Conservation (phyloP, 2,113 vertebrate species). For the Melospiza melodia region DNA sequence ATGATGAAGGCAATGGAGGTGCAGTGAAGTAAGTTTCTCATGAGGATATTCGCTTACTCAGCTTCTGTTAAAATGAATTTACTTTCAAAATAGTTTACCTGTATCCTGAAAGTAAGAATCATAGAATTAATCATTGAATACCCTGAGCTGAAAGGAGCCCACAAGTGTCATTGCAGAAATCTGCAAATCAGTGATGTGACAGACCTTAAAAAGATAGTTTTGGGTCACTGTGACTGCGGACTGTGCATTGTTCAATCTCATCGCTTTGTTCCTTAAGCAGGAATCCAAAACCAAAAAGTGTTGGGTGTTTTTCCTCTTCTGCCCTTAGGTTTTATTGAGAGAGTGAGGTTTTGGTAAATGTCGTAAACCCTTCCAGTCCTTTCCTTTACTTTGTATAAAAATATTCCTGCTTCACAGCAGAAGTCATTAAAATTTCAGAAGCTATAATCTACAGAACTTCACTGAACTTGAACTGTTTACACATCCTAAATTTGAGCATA, state of each 20-base stretch:
- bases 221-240: not conserved
- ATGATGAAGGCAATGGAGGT: constrained; percentile 84
- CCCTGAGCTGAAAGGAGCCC: not conserved
- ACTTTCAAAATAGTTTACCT: not conserved
- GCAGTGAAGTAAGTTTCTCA: constrained; percentile 86
- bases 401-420: not conserved
- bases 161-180: not conserved
- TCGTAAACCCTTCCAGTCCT: not conserved
- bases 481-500: not conserved
- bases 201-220: not conserved
- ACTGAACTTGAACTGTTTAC: not conserved
- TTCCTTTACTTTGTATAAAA: not conserved
- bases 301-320: not conserved
- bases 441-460: not conserved
- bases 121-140: not conserved
- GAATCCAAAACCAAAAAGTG: not conserved
- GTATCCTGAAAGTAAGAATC: not conserved
- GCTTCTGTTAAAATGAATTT: not conserved
- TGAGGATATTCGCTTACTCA: not conserved
- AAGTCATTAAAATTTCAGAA: not conserved
- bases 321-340: not conserved
- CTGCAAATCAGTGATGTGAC: not conserved
- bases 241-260: not conserved
- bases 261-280: not conserved
- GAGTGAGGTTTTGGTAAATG: constrained; percentile 1